phyloP scores from a whole-genome alignment of 2,888 invertebrate genomes.

The Synanthedon formicaeformis region DNA sequence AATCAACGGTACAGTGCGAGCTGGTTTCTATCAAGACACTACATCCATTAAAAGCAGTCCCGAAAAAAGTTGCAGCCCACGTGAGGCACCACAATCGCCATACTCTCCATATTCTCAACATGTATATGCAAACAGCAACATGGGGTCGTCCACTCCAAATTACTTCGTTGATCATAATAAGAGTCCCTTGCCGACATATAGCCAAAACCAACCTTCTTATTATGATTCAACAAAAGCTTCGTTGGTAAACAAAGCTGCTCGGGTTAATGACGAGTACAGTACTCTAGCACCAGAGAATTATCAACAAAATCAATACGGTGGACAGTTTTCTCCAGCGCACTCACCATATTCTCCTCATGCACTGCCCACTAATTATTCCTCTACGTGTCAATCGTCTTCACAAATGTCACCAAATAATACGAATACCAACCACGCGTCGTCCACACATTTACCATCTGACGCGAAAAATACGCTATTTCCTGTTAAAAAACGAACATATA shows the following conservation, averaged over 20 bases:
- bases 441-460: slow-evolving; percentile 14
- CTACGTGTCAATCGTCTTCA: slow-evolving; percentile 37
- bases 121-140: slow-evolving; percentile 50
- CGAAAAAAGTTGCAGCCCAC: slow-evolving; percentile 85
- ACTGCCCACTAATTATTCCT: slow-evolving; percentile 39
- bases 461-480: slow-evolving; percentile 65
- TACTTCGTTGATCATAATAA: slow-evolving; percentile 59
- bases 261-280: slow-evolving; percentile 68
- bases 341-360: slow-evolving; percentile 42
- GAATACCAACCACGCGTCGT: slow-evolving; percentile 28
- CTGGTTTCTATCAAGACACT: slow-evolving; percentile 90
- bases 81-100: slow-evolving; percentile 74
- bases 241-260: slow-evolving; percentile 45
- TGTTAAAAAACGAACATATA: slow-evolving; percentile 74
- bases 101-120: slow-evolving; percentile 60
- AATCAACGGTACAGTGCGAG: slow-evolving; percentile 85
- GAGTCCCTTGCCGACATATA: slow-evolving; percentile 54
- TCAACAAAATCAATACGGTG: slow-evolving; percentile 56
- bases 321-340: slow-evolving; percentile 47
- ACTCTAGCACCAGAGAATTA: slow-evolving; percentile 66
- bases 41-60: slow-evolving; percentile 87
- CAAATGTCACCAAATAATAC: slow-evolving; percentile 24
- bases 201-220: slow-evolving; percentile 64
- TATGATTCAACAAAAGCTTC: slow-evolving; percentile 73
- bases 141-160: slow-evolving; percentile 46